Evolutionary conservation across 2,888 invertebrate species (phyloP).

Genomic region (Dendrolimus houi): DNA sequence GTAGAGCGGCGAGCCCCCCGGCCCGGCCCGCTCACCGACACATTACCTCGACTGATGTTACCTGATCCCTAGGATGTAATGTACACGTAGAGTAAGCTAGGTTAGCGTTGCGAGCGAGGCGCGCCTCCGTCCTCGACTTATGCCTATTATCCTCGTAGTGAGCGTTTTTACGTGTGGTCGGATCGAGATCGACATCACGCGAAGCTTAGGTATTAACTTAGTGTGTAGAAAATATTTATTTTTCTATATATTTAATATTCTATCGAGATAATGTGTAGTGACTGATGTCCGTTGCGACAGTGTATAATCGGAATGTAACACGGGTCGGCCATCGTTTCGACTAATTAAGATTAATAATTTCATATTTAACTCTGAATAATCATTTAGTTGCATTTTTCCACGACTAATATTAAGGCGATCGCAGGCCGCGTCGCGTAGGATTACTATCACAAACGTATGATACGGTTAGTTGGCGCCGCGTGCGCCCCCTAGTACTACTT

Average conservation of each 20-base stretch:
- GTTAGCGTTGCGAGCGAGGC: slow-evolving; percentile 58
- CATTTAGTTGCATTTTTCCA: slow-evolving; percentile 37
- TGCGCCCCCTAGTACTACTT: slow-evolving; percentile 52
- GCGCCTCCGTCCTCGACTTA: slow-evolving; percentile 65
- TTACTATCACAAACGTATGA: slow-evolving; percentile 10
- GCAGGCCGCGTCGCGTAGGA: slow-evolving; percentile 13
- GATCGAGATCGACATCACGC: slow-evolving; percentile 66
- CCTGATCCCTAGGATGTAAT: slow-evolving; percentile 70
- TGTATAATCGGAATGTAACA: slow-evolving; percentile 45
- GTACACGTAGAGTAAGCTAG: slow-evolving; percentile 63
- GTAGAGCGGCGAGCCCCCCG: slow-evolving; percentile 46
- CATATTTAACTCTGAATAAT: slow-evolving; percentile 46
- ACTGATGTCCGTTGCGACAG: slow-evolving; percentile 68
- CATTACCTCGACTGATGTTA: slow-evolving; percentile 76
- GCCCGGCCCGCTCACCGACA: slow-evolving; percentile 67
- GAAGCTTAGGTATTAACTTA: slow-evolving; percentile 72
- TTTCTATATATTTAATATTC: slow-evolving; percentile 73
- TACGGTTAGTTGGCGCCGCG: slow-evolving; percentile 29
- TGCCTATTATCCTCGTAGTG: slow-evolving; percentile 62
- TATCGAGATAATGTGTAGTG: slow-evolving; percentile 76
- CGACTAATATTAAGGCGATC: slow-evolving; percentile 11
- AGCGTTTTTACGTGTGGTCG: slow-evolving; percentile 35
- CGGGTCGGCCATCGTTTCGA: slow-evolving; percentile 29
- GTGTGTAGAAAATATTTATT: slow-evolving; percentile 76
- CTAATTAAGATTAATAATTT: slow-evolving; percentile 50